Conservation (phyloP, 2,888 invertebrate species). For the Trilocha varians region DNA sequence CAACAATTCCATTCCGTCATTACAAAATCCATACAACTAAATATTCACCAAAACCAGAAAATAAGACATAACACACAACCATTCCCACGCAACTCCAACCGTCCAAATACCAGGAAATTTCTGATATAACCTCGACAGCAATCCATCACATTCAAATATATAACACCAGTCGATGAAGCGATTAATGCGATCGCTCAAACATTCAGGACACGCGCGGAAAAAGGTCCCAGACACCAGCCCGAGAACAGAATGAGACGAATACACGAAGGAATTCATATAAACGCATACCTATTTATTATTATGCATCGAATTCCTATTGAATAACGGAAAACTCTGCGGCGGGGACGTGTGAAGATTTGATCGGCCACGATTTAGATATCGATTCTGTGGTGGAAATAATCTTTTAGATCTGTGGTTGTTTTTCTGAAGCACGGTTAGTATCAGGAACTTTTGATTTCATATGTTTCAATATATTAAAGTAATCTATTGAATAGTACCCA, state of each 20-base stretch:
- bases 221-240: constrained; percentile 34
- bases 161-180: constrained; percentile 1
- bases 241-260: constrained; percentile 30
- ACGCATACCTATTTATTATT: constrained; percentile 50
- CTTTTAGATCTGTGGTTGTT: no score
- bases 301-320: constrained; percentile 42
- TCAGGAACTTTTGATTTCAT: no score
- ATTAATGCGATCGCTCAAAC: constrained; percentile 12
- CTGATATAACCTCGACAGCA: no score
- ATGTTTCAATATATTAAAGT: no score
- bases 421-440: no score
- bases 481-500: no score
- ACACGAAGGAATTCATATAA: constrained; percentile 44
- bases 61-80: background rate
- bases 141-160: no score
- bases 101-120: no score
- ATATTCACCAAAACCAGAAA: background rate
- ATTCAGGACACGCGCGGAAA: constrained; percentile 43
- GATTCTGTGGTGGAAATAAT: no score
- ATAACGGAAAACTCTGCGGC: constrained; percentile 20
- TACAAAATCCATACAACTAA: background rate
- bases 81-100: no score
- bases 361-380: constrained; percentile 24
- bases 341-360: constrained; percentile 33
- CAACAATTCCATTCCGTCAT: no score